Percentiles rank a stretch among this genome's conserved stretches.
These are phyloP conservation scores for Orthonevra nobilis DNA, from an alignment of 2,888 invertebrate species.

Conservation along the genomic window DNA sequence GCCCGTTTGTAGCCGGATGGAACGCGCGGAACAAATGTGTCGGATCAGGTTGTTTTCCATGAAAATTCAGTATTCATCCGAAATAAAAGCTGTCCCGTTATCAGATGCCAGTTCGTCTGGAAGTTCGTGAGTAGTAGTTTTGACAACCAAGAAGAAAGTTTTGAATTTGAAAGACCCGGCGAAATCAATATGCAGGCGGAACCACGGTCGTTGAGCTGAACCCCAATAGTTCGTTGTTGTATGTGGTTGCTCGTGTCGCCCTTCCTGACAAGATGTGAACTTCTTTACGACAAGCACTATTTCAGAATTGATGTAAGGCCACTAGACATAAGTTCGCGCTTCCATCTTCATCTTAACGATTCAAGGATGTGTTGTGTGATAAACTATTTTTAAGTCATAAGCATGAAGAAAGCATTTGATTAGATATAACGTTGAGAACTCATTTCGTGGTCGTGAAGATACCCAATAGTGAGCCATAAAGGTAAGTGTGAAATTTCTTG, in stretches of 20 bases:
- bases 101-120: slow-evolving; percentile 37
- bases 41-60: slow-evolving; percentile 30
- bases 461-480: slow-evolving; percentile 1
- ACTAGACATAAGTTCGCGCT: slow-evolving; percentile 33
- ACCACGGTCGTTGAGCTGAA: slow-evolving; percentile 21
- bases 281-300: slow-evolving; percentile 1
- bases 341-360: slow-evolving; percentile 26
- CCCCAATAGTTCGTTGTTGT: slow-evolving; percentile 28
- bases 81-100: slow-evolving; percentile 47
- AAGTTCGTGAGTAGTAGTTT: slow-evolving; percentile 39
- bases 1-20: slow-evolving; percentile 18
- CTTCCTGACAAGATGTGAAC: slow-evolving; percentile 21
- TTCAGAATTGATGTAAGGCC: slow-evolving; percentile 9
- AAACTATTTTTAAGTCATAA: background rate
- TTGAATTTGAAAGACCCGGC: slow-evolving; percentile 35
- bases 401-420: background rate
- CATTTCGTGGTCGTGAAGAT: background rate
- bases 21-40: slow-evolving; percentile 33
- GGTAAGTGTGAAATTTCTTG: no score
- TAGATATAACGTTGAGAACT: slow-evolving; percentile 11
- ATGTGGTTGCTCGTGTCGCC: slow-evolving; percentile 25
- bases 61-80: slow-evolving; percentile 31
- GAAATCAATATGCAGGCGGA: slow-evolving; percentile 11
- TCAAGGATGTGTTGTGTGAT: slow-evolving; percentile 3
- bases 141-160: slow-evolving; percentile 36